Evolutionary conservation across 2,113 vertebrate genomes (phyloP), one percentile per base, ranked within the genome.

Genomic region (Atrichornis clamosus): DNA sequence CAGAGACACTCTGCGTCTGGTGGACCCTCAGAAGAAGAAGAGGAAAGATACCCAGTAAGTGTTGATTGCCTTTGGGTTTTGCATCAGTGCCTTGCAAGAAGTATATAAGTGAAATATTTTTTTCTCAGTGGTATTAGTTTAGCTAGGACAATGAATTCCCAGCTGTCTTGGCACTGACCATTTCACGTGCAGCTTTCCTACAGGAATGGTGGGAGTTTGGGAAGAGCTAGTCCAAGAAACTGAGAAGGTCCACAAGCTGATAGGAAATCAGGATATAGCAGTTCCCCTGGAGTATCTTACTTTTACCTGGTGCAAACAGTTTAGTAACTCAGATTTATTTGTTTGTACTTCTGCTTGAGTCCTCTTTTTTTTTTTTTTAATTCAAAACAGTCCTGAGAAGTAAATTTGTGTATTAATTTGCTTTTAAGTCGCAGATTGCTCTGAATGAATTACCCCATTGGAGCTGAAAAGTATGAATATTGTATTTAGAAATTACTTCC

Each of bases 1-100:
- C 97, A 98, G 99, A 88, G 99, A 99, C 96, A 99, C 99, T 0
- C 98, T 99, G 68, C 98, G 99, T 28, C 98, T 99, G 30, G 97
- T 99, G 98, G 99, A 99, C 75, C 99, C 99, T 6, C 95, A 98
- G 53, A 98, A 97, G 81, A 98, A 95, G 78, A 99, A 98, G 91
- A 97, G 62, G 32, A 97, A 90, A 75, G 96, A 97, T 37, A 67
- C 4, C 14, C 95, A 83, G 98, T 98, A 88, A 98, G 98, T 97
- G 46, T n/a, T 75, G 14, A 14, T 53, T 50, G 62, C 10, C 22
- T 59, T 74, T 67, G 37, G 1, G 2, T 83, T 92, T 92, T 27
- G 33, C 41, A 53, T 8, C 32, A 68, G 32, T 53, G n/a, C 49
- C 50, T 46, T 69, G n/a, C 49, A 42, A 5, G 37, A 53, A 35